These are phyloP conservation scores for Rhodeus uyekii DNA, from an alignment of 2,797 vertebrate species.

Conservation along the genomic window DNA sequence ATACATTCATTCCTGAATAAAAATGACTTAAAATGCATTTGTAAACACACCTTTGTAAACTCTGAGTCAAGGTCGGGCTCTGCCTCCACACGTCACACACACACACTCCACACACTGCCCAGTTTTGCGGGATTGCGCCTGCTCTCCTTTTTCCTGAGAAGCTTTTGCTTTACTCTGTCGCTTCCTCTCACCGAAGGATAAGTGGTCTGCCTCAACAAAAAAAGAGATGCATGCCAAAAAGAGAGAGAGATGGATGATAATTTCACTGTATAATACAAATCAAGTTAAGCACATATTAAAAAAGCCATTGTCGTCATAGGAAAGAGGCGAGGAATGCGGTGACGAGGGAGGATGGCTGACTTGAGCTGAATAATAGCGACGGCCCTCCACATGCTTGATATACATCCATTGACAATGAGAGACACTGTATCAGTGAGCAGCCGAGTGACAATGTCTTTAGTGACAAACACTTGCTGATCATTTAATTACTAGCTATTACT, in stretches of 20 bases:
- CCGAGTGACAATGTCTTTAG: background rate
- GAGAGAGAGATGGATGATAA: slow-evolving; percentile 2
- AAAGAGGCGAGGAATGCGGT: background rate
- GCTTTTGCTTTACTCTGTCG: background rate
- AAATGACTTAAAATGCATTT: background rate
- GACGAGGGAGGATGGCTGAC: background rate
- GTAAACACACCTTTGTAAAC: background rate
- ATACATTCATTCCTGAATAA: background rate
- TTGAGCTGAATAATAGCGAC: background rate
- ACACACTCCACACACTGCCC: background rate
- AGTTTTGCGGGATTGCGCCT: background rate
- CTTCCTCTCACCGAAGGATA: background rate
- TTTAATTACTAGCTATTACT: background rate
- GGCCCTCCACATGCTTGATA: background rate
- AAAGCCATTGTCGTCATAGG: background rate
- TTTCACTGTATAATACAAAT: background rate
- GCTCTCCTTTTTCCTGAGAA: background rate
- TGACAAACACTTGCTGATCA: background rate
- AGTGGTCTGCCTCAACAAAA: background rate
- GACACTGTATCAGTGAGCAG: background rate
- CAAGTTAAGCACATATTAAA: background rate
- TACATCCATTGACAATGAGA: background rate
- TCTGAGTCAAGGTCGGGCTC: rapidly evolving
- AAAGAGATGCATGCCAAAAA: background rate
- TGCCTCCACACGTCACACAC: background rate